Evolutionary conservation across 2,113 vertebrate genomes (phyloP), one percentile per base, ranked within the genome.

Genomic region (Scalopus aquaticus): DNA sequence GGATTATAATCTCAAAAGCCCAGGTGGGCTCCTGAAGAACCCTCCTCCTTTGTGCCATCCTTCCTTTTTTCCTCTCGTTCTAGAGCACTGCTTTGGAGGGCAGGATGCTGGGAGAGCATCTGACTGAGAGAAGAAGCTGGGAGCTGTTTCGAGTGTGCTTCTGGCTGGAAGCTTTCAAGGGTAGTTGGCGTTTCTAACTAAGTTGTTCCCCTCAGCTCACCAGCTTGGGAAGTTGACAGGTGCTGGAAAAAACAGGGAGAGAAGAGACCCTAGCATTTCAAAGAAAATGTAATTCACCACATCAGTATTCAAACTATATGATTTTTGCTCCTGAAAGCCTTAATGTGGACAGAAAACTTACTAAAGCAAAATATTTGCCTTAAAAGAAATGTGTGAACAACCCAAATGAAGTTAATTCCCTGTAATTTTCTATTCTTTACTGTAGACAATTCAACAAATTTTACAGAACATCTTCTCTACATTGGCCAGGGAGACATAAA

Each of bases 341-440:
- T 72, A 93, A 94, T 54, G 70, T 37, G 22, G 65, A 51, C 80
- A 89, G 91, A 90, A 88, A 67, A 83, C 86, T 69, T 90, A 87
- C 32, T 35, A 85, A 87, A 85, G 72, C 62, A 81, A 95, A 96
- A 85, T 62, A 93, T 84, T 95, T 97, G 76, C 64, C 80, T 95
- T 81, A 32, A 91, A 93, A 91, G 49, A 91, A 97, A 80, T 92
- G 9, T 88, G 26, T n/a, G 70, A 92, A 73, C n/a, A 62, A 88
- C 35, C 42, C 24, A 95, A 84, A 92, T 81, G 65, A 93, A 77
- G 60, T n/a, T 28, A 88, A 96, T 82, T 77, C n/a, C 17, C 16
- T 78, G 20, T 88, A 70, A 69, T 93, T 94, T 93, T 70, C 56
- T 84, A 44, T 87, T 85, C 82, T 94, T 91, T 76, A 65, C 35